Evolutionary conservation across 2,113 vertebrate species (phyloP).

Genomic region (Vulpes lagopus): DNA sequence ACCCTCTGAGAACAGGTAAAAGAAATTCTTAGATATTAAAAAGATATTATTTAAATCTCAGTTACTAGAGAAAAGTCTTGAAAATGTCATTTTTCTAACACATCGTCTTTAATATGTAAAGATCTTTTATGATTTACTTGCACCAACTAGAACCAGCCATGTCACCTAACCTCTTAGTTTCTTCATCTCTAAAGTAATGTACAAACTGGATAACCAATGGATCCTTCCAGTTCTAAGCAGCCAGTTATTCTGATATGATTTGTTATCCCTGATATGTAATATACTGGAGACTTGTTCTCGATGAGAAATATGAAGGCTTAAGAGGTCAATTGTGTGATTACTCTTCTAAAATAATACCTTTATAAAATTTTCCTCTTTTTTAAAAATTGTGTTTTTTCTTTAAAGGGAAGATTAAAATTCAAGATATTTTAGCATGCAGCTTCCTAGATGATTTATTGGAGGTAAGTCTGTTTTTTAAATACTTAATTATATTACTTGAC

Average conservation of each 20-base stretch:
- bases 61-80: conserved; percentile 48
- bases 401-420: conserved; percentile 99
- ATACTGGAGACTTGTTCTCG: conserved; percentile 43
- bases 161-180: background rate
- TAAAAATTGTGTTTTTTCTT: conserved; percentile 76
- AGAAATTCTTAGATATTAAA: conserved; percentile 20
- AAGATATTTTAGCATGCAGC: conserved; percentile 99
- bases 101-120: conserved; percentile 10
- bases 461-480: conserved; percentile 87
- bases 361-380: conserved; percentile 50
- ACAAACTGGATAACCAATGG: background rate
- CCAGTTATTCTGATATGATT: conserved; percentile 2
- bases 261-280: background rate
- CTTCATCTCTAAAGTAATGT: conserved; percentile 7
- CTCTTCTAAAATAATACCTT: conserved; percentile 46
- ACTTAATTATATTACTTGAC: conserved; percentile 70
- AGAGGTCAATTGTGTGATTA: background rate
- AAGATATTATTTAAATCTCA: conserved; percentile 56
- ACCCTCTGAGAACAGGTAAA: conserved; percentile 96
- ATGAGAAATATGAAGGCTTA: conserved; percentile 43
- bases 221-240: conserved; percentile 32
- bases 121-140: conserved; percentile 38
- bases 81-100: conserved; percentile 58
- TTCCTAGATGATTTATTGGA: conserved; percentile 98
- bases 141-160: background rate